These are phyloP conservation scores for Petrosia ficiformis DNA, from an alignment of 37 sponge, comb jelly and placozoan species.

Conservation along the genomic window DNA sequence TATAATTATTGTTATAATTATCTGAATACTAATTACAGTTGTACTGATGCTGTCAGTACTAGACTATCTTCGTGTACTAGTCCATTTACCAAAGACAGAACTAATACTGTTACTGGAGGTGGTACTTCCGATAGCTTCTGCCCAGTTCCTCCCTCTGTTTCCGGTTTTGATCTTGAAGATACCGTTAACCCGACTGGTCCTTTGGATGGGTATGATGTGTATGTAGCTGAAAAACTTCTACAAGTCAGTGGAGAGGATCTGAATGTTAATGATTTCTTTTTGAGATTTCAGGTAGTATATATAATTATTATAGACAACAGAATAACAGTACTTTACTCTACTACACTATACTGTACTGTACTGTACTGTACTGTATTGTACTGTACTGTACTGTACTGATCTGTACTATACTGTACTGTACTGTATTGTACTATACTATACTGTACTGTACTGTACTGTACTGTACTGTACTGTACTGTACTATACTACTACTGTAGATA, in stretches of 20 bases:
- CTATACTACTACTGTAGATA: too few species aligned
- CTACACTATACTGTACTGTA: background rate
- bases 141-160: conserved; percentile 49
- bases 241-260: background rate
- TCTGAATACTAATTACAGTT: conserved; percentile 26
- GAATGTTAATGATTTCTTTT: conserved; percentile 26
- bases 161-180: background rate
- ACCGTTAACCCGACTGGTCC: conserved; percentile 2
- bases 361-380: too few species aligned
- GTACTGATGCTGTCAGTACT: background rate
- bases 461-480: too few species aligned
- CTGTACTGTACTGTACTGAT: too few species aligned
- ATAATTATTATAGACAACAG: conserved; percentile 10
- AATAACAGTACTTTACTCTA: too few species aligned
- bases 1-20: background rate
- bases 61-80: conserved; percentile 18
- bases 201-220: conserved; percentile 31
- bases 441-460: too few species aligned
- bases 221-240: conserved; percentile 61
- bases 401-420: too few species aligned
- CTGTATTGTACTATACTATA: too few species aligned
- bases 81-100: background rate
- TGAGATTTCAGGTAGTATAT: conserved; percentile 40
- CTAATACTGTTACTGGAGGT: background rate
- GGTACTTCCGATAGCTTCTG: conserved; percentile 19